phyloP scores from a whole-genome alignment of 2,797 vertebrate genomes.

The Gambusia yucatana region DNA sequence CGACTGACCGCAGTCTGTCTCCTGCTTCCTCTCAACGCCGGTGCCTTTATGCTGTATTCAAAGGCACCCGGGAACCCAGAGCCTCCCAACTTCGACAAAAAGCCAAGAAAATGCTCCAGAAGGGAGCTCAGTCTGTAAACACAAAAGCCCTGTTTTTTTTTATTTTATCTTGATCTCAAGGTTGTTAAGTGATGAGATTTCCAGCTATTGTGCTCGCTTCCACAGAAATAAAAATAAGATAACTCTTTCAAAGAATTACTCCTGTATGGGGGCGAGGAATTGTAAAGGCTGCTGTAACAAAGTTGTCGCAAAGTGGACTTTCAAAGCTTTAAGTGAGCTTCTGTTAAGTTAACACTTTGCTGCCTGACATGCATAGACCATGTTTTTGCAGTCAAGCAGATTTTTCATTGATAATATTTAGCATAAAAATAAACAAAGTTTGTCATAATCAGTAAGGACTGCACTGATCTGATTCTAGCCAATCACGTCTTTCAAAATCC shows the following conservation, averaged over 20 bases:
- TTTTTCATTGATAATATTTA: background rate
- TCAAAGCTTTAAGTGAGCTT: background rate
- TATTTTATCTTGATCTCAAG: background rate
- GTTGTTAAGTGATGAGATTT: constrained; percentile 2
- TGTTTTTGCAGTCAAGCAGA: background rate
- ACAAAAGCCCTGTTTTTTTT: background rate
- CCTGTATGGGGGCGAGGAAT: background rate
- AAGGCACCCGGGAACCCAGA: background rate
- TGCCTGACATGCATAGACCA: background rate
- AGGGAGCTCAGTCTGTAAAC: background rate
- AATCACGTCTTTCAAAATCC: background rate
- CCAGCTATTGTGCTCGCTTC: background rate
- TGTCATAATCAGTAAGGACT: background rate
- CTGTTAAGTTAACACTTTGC: background rate
- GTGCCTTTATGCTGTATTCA: background rate
- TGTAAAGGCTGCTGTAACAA: background rate
- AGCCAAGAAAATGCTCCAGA: background rate
- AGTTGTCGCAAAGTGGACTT: background rate
- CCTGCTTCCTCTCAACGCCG: background rate
- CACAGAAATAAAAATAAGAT: background rate
- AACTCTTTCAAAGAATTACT: background rate
- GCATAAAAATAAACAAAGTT: background rate
- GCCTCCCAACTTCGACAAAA: constrained; percentile 1
- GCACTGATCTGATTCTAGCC: background rate
- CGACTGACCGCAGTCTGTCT: background rate